Evolutionary conservation across 2,888 invertebrate genomes (phyloP), one percentile per base, ranked within the genome.

Genomic region (Dascillus cervinus): DNA sequence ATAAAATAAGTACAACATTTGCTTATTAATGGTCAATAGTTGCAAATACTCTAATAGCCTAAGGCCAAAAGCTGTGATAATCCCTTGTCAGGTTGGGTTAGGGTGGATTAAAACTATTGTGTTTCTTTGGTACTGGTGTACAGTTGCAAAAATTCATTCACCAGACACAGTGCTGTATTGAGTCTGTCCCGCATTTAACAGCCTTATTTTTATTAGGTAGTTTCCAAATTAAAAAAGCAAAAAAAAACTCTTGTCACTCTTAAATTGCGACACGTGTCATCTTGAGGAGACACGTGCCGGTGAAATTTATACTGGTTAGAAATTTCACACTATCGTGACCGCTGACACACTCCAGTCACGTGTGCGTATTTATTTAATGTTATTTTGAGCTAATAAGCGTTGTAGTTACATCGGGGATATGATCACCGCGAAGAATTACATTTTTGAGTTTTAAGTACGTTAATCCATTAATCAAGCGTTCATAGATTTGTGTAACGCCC

Each of bases 1-100:
- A n/a, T n/a, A n/a, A n/a, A n/a, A n/a, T n/a, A n/a, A n/a, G n/a
- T n/a, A n/a, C n/a, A n/a, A n/a, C n/a, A n/a, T n/a, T n/a, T n/a
- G n/a, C n/a, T n/a, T n/a, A n/a, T n/a, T n/a, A n/a, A n/a, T n/a
- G n/a, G n/a, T n/a, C n/a, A n/a, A n/a, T n/a, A n/a, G n/a, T n/a
- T n/a, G n/a, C n/a, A n/a, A 34, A 30, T 25, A 37, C 39, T 38
- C 43, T 37, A 39, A 43, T 43, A 29, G 41, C 43, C 29, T 23
- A 23, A 35, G 46, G 48, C 44, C 41, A 39, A 52, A 52, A 53
- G 50, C 53, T 47, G 53, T 50, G 50, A 53, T 53, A 53, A 53
- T 53, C 53, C 50, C 50, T 35, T 48, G 43, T 46, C 43, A 46
- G 44, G 43, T 44, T 44, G 34, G 40, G 42, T 39, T 48, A 38